phyloP scores from a whole-genome alignment of 2,888 invertebrate genomes.

The Agrotis segetum region DNA sequence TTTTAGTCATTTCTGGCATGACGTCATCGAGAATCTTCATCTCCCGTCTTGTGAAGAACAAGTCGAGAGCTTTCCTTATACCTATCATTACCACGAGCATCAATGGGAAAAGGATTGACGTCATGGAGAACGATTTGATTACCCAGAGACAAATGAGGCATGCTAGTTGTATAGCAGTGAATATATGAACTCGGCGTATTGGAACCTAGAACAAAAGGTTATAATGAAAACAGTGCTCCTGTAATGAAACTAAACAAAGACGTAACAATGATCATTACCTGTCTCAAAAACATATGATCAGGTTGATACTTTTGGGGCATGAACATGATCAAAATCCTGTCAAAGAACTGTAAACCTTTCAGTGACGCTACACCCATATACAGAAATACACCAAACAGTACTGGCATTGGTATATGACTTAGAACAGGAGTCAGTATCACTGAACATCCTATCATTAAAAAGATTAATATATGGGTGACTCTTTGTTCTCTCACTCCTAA shows the following conservation, averaged over 20 bases:
- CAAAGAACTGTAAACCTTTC: conserved; percentile 98
- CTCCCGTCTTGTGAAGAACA: conserved; percentile 97
- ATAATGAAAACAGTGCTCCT: not conserved
- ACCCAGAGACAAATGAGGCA: conserved; percentile 97
- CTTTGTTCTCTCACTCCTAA: conserved; percentile 98
- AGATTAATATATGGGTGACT: conserved; percentile 97
- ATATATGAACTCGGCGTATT: conserved; percentile 97
- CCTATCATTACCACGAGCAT: conserved; percentile 99
- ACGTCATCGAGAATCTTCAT: conserved; percentile 99
- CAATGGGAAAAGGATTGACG: conserved; percentile 98
- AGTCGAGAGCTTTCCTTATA: conserved; percentile 97
- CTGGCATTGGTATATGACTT: conserved; percentile 98
- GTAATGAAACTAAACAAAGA: not conserved
- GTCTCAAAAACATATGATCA: conserved; percentile 98
- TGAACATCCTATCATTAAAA: conserved; percentile 97
- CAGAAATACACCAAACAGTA: conserved; percentile 98
- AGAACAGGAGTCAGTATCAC: conserved; percentile 97
- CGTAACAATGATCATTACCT: conserved; percentile 89
- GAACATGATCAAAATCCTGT: conserved; percentile 98
- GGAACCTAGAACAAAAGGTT: conserved; percentile 93
- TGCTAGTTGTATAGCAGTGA: conserved; percentile 96
- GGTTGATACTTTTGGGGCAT: conserved; percentile 99
- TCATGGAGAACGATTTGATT: conserved; percentile 97
- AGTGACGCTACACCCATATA: conserved; percentile 99
- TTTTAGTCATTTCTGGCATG: conserved; percentile 98